A percentile compares a stretch with the other conserved stretches of the same genome.
Conservation (phyloP, 2,888 invertebrate species). For the Nymphalis polychloros region DNA sequence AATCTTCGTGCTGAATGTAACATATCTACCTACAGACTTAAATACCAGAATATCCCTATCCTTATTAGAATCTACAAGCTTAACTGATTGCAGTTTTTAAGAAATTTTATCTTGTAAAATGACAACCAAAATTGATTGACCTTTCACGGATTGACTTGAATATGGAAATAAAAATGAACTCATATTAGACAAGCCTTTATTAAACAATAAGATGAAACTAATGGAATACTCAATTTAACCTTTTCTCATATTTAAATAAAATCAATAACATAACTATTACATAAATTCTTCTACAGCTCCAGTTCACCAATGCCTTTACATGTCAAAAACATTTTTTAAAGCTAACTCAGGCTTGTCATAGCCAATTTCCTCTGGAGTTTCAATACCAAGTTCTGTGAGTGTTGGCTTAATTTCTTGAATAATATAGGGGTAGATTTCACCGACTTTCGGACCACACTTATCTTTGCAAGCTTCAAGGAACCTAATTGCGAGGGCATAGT, state of each 20-base stretch:
- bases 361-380: constrained; percentile 96
- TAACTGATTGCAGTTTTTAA: too few species aligned
- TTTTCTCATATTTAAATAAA: constrained; percentile 60
- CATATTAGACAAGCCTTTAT: constrained; percentile 22
- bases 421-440: constrained; percentile 92
- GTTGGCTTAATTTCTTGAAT: constrained; percentile 95
- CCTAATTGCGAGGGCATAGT: constrained; percentile 95
- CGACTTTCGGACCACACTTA: constrained; percentile 89
- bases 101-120: too few species aligned
- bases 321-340: constrained; percentile 87
- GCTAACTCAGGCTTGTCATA: constrained; percentile 98
- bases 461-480: constrained; percentile 95
- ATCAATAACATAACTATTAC: constrained; percentile 72
- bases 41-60: too few species aligned
- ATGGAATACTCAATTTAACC: constrained; percentile 53
- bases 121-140: too few species aligned
- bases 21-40: too few species aligned
- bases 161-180: constrained; percentile 18
- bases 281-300: constrained; percentile 72
- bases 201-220: constrained; percentile 25
- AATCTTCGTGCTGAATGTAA: too few species aligned
- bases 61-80: too few species aligned
- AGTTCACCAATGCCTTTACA: constrained; percentile 61
- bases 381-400: constrained; percentile 94
- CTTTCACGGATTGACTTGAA: too few species aligned